These are phyloP conservation scores for Tanypteryx hageni DNA, from an alignment of 2,888 invertebrate species.

Conservation along the genomic window DNA sequence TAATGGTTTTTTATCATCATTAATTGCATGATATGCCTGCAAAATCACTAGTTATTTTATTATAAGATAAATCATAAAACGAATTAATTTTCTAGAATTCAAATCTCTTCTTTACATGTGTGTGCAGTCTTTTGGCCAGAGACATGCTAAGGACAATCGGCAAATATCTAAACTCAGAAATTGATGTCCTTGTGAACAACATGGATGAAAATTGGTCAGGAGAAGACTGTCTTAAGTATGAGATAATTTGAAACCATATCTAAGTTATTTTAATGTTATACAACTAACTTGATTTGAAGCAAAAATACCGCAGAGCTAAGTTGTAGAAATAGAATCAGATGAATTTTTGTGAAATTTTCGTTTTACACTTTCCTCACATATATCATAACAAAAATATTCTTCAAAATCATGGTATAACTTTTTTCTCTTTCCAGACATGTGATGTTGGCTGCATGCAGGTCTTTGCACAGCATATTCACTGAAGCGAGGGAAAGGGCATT, in stretches of 20 bases:
- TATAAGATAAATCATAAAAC: too few species aligned
- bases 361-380: background rate
- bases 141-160: conserved; percentile 77
- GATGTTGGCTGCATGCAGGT: conserved; percentile 83
- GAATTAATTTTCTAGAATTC: background rate
- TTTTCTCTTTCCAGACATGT: conserved; percentile 75
- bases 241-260: background rate
- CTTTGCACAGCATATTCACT: conserved; percentile 87
- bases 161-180: conserved; percentile 75
- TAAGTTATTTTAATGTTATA: background rate
- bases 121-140: conserved; percentile 76
- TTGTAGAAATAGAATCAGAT: background rate
- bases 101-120: conserved; percentile 65
- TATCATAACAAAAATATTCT: background rate
- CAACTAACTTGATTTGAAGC: background rate
- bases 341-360: background rate
- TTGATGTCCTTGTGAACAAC: conserved; percentile 72
- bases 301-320: background rate
- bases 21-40: too few species aligned
- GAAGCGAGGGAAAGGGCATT: conserved; percentile 87
- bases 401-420: background rate
- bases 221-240: conserved; percentile 68
- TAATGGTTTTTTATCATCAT: too few species aligned
- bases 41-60: too few species aligned
- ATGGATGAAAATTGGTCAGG: conserved; percentile 70